Evolutionary conservation across 2,797 vertebrate genomes (phyloP), one percentile per base, ranked within the genome.

Genomic region (Sebastes minor): DNA sequence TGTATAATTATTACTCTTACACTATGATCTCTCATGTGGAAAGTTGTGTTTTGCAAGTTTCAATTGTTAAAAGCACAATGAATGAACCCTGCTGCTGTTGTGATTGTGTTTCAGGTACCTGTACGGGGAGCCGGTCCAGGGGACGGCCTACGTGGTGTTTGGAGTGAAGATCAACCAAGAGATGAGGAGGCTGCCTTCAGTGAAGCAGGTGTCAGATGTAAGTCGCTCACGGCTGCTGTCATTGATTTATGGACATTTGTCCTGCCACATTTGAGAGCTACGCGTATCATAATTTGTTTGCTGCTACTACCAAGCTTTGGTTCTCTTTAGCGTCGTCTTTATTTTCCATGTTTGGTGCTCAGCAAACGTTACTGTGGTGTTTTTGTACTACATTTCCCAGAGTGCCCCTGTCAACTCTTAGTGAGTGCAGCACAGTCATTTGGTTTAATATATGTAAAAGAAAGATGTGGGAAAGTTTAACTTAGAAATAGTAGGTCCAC

Each of bases 61-160:
- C 35, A 38, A 38, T 38, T 38, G 35, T 38, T 38, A 38, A 38
- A 38, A 38, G 35, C 35, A 42, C 14, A 42, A 42, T 42, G 38
- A 42, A 42, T 42, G 38, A 42, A 42, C 38, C 38, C 2, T 42
- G 38, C 38, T 16, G 38, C 38, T 42, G 38, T 42, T 42, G 38
- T 42, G 38, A 16, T 42, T 46, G 42, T 65, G 35, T 80, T 72
- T 53, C 72, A 96, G 94, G 16, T 96, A 95, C 76, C 62, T 96
- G 71, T 96, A 93, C 9, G 95, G 93, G 1, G 56, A 94, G 81
- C 89, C 90, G 1, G 96, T 96, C 16, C 77, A 91, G 71, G 95
- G 96, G 6, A 93, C 85, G 0, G 96, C 96, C 3, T 96, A 95
- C 2, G 92, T 96, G 28, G 86, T 94, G 83, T 96, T 96, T 71